Evolutionary conservation across 2,797 vertebrate species (phyloP), one percentile per base, ranked within the genome.

Genomic region (Podarcis siculus): DNA sequence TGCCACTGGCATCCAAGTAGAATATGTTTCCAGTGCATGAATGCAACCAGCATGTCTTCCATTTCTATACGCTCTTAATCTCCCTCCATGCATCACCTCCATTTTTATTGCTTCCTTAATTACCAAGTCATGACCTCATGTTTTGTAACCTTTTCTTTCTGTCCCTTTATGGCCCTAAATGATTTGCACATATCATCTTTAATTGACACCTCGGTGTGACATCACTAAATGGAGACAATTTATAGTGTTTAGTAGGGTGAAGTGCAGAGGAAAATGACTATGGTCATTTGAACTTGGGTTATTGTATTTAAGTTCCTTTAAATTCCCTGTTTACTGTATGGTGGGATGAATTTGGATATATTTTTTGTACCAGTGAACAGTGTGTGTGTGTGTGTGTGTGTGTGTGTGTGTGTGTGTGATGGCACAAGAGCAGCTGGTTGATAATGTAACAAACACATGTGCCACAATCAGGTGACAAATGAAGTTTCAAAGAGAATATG

Each of bases 121-220:
- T 96, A 91, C 86, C 77, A 93, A 93, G 87, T 79, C 93, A 93
- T 90, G 94, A 95, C 91, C 94, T 94, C 27, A 7, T 93, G 73
- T 94, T 96, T 95, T 88, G 89, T 94, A 96, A 95, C 94, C 91
- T 96, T 96, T 96, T 95, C 90, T 88, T 95, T 82, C 95, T 93
- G 90, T 92, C 91, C 95, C 89, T 94, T 96, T 95, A 95, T 90
- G 87, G 91, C 71, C 85, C 89, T 94, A 96, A 95, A 96, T 93
- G 90, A 96, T 96, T 97, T 96, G 93, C 92, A 96, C 93, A 94
- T 96, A 96, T 96, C 95, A 96, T 96, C 93, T 95, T 95, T 97
- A 96, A 97, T 96, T 97, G 96, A 95, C 95, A 96, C 76, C 84
- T 94, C 86, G 89, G 92, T 94, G 92, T 96, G 94, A 96, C 93